Evolutionary conservation across 2,797 vertebrate species (phyloP).

Genomic region (Meda fulgida): DNA sequence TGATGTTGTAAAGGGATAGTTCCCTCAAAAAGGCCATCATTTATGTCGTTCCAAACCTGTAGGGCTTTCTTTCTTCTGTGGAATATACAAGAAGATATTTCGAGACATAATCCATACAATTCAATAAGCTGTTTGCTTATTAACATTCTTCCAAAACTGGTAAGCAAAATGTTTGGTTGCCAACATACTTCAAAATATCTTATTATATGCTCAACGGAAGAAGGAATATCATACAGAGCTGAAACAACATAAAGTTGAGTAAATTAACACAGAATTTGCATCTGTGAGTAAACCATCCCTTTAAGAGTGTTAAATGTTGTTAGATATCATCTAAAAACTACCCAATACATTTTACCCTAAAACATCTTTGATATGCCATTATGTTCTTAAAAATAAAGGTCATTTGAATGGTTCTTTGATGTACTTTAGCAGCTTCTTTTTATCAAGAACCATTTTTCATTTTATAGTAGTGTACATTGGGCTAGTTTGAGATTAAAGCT

Average conservation of each 20-base stretch:
- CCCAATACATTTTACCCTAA: too few relatives aligned
- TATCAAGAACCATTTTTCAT: slow-evolving; percentile 25
- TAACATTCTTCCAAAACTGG: background rate
- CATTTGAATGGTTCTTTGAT: slow-evolving; percentile 11
- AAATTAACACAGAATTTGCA: background rate
- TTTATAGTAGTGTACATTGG: background rate
- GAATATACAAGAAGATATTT: background rate
- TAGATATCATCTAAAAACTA: background rate
- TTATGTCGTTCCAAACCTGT: background rate
- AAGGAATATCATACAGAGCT: background rate
- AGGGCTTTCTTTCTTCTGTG: background rate
- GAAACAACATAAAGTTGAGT: background rate
- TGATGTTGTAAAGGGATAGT: background rate
- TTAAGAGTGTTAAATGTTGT: background rate
- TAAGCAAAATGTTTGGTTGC: background rate
- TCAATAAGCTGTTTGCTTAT: background rate
- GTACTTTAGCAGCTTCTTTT: background rate
- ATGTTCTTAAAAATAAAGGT: background rate
- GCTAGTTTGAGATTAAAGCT: slow-evolving; percentile 29
- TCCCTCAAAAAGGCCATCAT: background rate
- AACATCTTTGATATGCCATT: background rate
- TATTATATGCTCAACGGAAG: background rate
- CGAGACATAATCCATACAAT: background rate
- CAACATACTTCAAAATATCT: background rate
- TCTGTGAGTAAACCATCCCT: background rate